Evolutionary conservation across 2,113 vertebrate genomes (phyloP).

Genomic region (Lonchura striata): DNA sequence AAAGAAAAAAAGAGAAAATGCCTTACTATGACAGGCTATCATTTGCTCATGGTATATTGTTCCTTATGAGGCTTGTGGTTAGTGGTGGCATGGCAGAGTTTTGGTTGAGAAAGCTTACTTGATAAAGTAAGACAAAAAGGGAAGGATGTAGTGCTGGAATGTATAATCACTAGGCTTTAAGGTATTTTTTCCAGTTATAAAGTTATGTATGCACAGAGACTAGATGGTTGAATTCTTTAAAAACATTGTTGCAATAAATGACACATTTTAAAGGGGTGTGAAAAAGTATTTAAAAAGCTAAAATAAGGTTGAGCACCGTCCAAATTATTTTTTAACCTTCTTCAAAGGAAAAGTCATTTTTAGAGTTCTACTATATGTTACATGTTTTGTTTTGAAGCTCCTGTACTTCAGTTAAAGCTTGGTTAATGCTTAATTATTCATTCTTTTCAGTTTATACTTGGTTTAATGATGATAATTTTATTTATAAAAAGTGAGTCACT

Average conservation of each 20-base stretch:
- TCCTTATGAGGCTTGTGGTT: neutral
- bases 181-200: neutral
- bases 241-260: neutral
- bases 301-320: neutral
- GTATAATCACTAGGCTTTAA: neutral
- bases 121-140: neutral
- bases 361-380: neutral
- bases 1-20: neutral
- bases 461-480: neutral
- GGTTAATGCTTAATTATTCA: neutral
- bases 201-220: neutral
- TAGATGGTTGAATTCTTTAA: neutral
- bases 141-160: neutral
- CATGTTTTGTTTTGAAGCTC: neutral
- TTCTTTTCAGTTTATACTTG: neutral
- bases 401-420: neutral
- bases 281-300: neutral
- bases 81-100: neutral
- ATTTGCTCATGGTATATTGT: neutral
- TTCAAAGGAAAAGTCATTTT: neutral
- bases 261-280: neutral
- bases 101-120: neutral
- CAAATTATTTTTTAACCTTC: neutral
- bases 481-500: neutral
- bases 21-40: fast-evolving